Conservation (phyloP, 2,888 invertebrate species). For the Acronicta leporina region DNA sequence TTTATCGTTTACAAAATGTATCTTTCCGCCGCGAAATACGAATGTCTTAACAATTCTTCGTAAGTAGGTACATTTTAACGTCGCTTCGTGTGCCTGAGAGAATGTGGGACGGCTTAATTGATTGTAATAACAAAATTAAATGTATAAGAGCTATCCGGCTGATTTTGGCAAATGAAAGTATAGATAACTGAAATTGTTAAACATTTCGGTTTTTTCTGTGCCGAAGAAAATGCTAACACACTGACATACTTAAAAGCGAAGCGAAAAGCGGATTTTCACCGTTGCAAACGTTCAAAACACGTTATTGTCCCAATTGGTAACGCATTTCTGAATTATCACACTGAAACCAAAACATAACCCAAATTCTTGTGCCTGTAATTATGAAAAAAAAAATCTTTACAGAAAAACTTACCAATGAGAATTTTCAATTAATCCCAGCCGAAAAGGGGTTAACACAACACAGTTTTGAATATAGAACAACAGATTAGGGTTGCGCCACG, state of each 20-base stretch:
- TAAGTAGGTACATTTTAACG: slow-evolving; percentile 32
- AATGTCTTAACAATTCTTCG: slow-evolving; percentile 35
- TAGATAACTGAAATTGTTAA: slow-evolving; percentile 23
- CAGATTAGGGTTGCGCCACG: slow-evolving; percentile 82
- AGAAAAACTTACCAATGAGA: slow-evolving; percentile 59
- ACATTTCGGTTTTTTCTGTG: slow-evolving; percentile 36
- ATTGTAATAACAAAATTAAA: slow-evolving; percentile 44
- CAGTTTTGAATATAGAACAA: slow-evolving; percentile 78
- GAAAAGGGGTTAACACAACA: slow-evolving; percentile 77
- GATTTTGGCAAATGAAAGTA: slow-evolving; percentile 52
- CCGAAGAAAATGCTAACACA: slow-evolving; percentile 60
- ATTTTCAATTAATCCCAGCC: slow-evolving; percentile 59
- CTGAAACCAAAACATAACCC: slow-evolving; percentile 76
- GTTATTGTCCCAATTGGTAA: slow-evolving; percentile 70
- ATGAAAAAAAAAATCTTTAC: slow-evolving; percentile 22
- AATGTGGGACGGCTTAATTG: slow-evolving; percentile 56
- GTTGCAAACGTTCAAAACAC: slow-evolving; percentile 70
- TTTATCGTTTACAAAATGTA: slow-evolving; percentile 54
- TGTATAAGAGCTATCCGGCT: slow-evolving; percentile 28
- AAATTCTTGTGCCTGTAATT: slow-evolving; percentile 57
- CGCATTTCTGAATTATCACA: slow-evolving; percentile 70
- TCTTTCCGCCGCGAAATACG: slow-evolving; percentile 41
- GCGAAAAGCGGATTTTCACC: slow-evolving; percentile 70
- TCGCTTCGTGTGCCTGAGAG: slow-evolving; percentile 26
- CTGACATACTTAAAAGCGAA: slow-evolving; percentile 71